Percentiles rank a stretch among this genome's conserved stretches.
Evolutionary conservation across 2,113 vertebrate species (phyloP).

Genomic region (Oryzias celebensis): DNA sequence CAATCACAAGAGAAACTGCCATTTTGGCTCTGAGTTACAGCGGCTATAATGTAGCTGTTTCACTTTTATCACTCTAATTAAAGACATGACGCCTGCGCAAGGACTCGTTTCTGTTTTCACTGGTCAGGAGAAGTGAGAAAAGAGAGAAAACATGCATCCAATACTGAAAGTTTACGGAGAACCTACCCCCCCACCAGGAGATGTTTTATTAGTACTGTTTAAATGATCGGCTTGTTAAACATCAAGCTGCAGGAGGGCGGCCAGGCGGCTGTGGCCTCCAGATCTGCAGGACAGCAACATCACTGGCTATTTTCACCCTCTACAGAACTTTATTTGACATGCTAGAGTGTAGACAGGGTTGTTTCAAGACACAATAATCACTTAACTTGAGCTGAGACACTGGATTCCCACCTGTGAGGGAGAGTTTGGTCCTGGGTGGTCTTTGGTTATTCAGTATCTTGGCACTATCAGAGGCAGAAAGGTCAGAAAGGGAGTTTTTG

Average conservation of each 20-base stretch:
- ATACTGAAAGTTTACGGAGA: conserved; percentile 69
- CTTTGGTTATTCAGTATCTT: conserved; percentile 39
- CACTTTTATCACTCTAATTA: conserved; percentile 75
- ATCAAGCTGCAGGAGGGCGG: conserved; percentile 66
- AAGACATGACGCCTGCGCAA: conserved; percentile 56
- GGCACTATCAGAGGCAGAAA: conserved; percentile 4
- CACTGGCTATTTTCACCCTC: conserved; percentile 68
- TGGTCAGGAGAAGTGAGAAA: conserved; percentile 24
- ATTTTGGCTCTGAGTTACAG: conserved; percentile 56
- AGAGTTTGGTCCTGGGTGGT: conserved; percentile 50
- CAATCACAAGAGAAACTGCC: too few species aligned
- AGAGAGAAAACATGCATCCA: conserved; percentile 31
- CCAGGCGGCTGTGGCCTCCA: conserved; percentile 47
- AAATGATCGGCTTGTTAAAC: conserved; percentile 78
- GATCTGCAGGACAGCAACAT: conserved; percentile 43
- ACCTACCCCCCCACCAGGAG: conserved; percentile 66
- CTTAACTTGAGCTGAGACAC: conserved; percentile 57
- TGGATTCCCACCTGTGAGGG: conserved; percentile 58
- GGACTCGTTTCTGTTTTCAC: conserved; percentile 52
- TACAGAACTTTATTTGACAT: conserved; percentile 69
- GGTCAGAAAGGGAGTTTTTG: neutral
- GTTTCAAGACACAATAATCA: conserved; percentile 74
- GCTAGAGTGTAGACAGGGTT: conserved; percentile 56
- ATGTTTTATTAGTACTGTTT: conserved; percentile 75
- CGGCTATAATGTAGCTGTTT: conserved; percentile 62